Base-by-base conservation (phyloP, 2,113 vertebrate species). In the Ammodytes dubius region DNA sequence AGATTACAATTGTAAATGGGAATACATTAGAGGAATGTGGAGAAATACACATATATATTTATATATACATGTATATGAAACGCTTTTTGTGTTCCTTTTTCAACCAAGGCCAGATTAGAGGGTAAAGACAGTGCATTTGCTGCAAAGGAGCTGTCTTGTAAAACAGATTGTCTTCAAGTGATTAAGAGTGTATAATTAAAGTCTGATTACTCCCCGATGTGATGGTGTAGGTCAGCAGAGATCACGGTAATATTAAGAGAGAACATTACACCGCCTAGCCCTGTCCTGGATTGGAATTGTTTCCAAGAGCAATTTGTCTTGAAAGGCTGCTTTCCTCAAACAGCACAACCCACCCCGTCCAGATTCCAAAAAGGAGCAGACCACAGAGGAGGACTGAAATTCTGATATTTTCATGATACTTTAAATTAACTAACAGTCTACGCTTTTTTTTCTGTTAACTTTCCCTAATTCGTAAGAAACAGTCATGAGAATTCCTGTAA, bases 181-280 rank as follows among this genome's bases (percentile, higher is more conserved):
- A 94, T 93, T 95, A 94, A 92, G 85, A 81, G 89, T 19, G 72
- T 72, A 60, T 94, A 93, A 94, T 95, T 94, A 92, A 91, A 85
- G 75, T 75, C 43, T 88, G 90, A 85, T 91, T 88, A 77, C 68
- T 87, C 76, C 87, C 90, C 85, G 27, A n/a, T 27, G 88, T 85
- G 89, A n/a, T 53, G 76, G 68, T 15, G 72, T 52, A 78, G 93
- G 92, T 90, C 90, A 90, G 83, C 14, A 1, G 49, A 85, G 89
- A 77, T 79, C 81, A 76, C n/a, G 42, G 52, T 77, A 63, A 84
- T 80, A 73, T 85, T 87, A 4, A 69, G 67, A 70, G 61, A 72
- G 52, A 79, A 81, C 69, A 84, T 65, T 79, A 60, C 74, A 64
- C 52, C 2, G 11, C 40, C 57, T 68, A 70, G 79, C 60, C 40